phyloP scores from a whole-genome alignment of 2,888 invertebrate genomes.

The Griposia aprilina region DNA sequence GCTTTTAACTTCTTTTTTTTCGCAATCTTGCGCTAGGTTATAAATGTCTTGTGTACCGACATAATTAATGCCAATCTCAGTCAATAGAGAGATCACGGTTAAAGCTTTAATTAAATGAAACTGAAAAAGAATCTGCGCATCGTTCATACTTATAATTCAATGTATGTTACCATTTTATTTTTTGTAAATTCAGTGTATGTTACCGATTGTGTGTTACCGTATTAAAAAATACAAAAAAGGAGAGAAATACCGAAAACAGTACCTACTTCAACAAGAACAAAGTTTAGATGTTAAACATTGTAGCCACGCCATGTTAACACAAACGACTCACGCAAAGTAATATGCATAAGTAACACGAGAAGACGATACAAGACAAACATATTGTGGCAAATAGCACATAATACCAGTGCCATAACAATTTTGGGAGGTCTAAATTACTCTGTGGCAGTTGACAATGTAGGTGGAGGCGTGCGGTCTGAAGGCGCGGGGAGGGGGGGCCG shows the following conservation, averaged over 20 bases:
- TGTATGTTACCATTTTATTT: no score
- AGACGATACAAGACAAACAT: constrained; percentile 66
- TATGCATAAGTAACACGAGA: constrained; percentile 61
- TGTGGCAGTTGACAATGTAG: constrained; percentile 89
- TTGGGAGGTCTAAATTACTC: constrained; percentile 83
- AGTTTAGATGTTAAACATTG: constrained; percentile 51
- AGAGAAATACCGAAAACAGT: constrained; percentile 16
- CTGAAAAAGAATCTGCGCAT: neutral
- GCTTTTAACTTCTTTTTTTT: no score
- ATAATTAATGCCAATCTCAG: no score
- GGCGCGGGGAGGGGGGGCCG: constrained; percentile 73
- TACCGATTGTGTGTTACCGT: no score
- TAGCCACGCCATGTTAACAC: constrained; percentile 54
- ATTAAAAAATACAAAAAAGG: neutral
- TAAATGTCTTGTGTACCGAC: no score
- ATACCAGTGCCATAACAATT: constrained; percentile 74
- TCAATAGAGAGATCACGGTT: neutral
- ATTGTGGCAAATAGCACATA: constrained; percentile 70
- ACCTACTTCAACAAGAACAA: constrained; percentile 32
- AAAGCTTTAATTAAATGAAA: neutral
- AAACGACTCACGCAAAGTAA: constrained; percentile 55
- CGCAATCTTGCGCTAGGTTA: no score
- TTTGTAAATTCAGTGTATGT: no score
- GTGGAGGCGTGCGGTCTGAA: constrained; percentile 87
- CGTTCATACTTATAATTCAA: neutral